phyloP scores from a whole-genome alignment of 2,888 invertebrate species.

The Saturnia pavonia region DNA sequence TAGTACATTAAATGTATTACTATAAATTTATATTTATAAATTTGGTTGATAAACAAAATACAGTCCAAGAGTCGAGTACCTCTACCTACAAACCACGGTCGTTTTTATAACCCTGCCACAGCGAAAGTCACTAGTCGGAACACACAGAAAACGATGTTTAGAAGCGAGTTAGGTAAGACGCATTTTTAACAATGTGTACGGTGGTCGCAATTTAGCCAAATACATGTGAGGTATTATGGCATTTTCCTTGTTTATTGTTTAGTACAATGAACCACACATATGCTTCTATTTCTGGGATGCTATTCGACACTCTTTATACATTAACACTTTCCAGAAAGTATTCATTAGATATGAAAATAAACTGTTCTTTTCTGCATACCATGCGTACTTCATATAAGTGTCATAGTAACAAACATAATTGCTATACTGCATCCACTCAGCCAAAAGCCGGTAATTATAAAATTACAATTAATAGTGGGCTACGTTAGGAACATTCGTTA shows the following conservation, averaged over 20 bases:
- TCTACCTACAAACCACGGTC: neutral
- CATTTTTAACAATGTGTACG: neutral
- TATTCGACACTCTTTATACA: neutral
- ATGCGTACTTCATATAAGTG: neutral
- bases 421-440: constrained; percentile 47
- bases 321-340: neutral
- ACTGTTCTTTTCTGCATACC: neutral
- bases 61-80: neutral
- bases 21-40: too few relatives aligned
- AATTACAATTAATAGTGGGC: constrained; percentile 65
- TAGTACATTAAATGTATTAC: too few relatives aligned
- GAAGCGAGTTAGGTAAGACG: neutral
- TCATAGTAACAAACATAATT: constrained; percentile 36
- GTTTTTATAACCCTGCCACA: neutral
- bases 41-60: neutral
- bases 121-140: neutral
- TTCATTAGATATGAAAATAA: neutral
- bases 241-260: too few relatives aligned
- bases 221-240: neutral
- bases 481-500: constrained; percentile 57
- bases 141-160: neutral
- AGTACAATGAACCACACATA: neutral
- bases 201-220: neutral
- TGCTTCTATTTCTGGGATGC: neutral
- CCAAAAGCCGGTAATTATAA: constrained; percentile 55